Percentiles rank a stretch among this genome's conserved stretches.
phyloP scores from a whole-genome alignment of 2,888 invertebrate species.

The Hesperia comma region DNA sequence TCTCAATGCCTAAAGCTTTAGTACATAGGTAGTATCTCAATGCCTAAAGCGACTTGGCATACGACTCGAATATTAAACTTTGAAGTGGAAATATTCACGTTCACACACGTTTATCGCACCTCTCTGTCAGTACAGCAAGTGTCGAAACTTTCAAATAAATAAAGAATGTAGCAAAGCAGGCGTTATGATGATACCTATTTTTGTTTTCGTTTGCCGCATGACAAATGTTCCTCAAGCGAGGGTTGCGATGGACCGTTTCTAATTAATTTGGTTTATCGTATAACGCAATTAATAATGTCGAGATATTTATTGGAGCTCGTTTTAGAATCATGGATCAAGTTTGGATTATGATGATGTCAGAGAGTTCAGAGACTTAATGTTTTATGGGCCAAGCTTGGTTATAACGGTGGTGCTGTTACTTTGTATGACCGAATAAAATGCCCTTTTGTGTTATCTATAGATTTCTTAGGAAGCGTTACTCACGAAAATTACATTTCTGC shows the following conservation, averaged over 20 bases:
- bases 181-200: constrained; percentile 48
- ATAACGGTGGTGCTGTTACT: no score
- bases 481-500: no score
- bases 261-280: constrained; percentile 66
- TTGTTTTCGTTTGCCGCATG: constrained; percentile 53
- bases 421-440: no score
- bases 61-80: no score
- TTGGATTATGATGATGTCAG: constrained; percentile 34
- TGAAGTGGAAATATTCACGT: no score
- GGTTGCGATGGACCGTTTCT: constrained; percentile 44
- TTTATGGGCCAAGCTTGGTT: background rate
- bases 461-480: no score
- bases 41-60: no score
- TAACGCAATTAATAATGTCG: constrained; percentile 60
- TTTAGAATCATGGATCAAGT: constrained; percentile 35
- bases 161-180: constrained; percentile 50
- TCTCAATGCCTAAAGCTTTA: no score
- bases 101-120: background rate
- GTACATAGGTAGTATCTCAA: no score
- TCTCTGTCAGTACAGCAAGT: background rate
- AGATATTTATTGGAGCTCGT: constrained; percentile 52
- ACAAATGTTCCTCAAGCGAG: constrained; percentile 48
- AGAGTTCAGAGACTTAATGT: constrained; percentile 9
- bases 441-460: no score
- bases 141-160: constrained; percentile 67